A percentile compares a stretch with the other conserved stretches of the same genome.
Conservation (phyloP, 2,888 invertebrate species). For the Temnothorax rugatulus region DNA sequence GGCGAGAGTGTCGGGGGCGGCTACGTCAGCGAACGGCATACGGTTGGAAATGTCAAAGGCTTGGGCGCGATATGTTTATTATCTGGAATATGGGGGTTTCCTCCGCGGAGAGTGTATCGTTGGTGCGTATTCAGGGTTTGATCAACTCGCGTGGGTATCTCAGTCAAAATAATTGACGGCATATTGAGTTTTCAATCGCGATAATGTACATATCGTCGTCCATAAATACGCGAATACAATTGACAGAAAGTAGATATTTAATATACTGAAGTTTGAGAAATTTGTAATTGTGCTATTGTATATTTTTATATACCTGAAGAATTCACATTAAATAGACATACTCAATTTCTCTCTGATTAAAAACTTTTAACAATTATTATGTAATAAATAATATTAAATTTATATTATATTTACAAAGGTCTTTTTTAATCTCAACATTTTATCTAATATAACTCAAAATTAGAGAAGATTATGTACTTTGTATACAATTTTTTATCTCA, state of each 20-base stretch:
- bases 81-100: slow-evolving; percentile 15
- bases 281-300: neutral
- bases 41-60: slow-evolving; percentile 39
- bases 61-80: slow-evolving; percentile 11
- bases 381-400: neutral
- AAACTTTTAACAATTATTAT: neutral
- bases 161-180: slow-evolving; percentile 1
- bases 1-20: slow-evolving; percentile 65
- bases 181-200: slow-evolving; percentile 11
- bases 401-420: neutral
- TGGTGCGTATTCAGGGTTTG: neutral
- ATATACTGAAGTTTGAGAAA: neutral
- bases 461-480: neutral
- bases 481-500: neutral
- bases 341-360: neutral
- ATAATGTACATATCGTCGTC: neutral
- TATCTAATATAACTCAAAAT: neutral
- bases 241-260: neutral
- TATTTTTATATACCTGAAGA: neutral
- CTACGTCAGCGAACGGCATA: neutral
- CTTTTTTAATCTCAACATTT: neutral
- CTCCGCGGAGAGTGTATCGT: neutral
- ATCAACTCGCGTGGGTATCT: neutral
- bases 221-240: neutral
- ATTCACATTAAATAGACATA: neutral